phyloP scores from a whole-genome alignment of 2,797 vertebrate genomes.

The Linurgus olivaceus region DNA sequence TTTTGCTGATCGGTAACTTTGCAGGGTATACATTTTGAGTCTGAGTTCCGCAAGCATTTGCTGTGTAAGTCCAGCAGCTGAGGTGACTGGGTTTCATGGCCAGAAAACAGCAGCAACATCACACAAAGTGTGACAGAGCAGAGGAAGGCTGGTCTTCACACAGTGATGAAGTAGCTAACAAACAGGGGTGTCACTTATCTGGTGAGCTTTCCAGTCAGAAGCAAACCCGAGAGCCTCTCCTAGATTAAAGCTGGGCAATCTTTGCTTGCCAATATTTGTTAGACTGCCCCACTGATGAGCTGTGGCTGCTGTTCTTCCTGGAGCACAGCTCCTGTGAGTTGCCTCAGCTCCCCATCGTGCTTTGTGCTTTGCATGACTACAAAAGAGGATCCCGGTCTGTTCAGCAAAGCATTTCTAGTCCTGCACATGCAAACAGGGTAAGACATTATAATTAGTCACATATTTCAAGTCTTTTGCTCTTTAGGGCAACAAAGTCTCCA shows the following conservation, averaged over 20 bases:
- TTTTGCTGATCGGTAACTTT: not conserved
- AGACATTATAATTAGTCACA: slow-evolving; percentile 14
- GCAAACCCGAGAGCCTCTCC: not conserved
- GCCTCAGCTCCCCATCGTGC: accelerated
- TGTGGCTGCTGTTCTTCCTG: not conserved
- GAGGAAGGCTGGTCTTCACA: not conserved
- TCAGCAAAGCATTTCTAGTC: not conserved
- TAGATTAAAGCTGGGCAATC: not conserved
- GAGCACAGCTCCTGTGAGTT: not conserved
- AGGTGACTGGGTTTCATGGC: not conserved
- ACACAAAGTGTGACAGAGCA: not conserved
- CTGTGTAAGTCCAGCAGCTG: not conserved
- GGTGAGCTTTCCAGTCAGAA: not conserved
- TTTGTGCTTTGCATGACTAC: not conserved
- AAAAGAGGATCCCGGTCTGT: not conserved
- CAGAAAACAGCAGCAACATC: not conserved
- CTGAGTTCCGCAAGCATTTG: not conserved
- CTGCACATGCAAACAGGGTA: not conserved
- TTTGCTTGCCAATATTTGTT: not conserved
- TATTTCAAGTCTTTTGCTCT: slow-evolving; percentile 34
- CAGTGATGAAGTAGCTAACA: not conserved
- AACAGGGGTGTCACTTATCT: not conserved
- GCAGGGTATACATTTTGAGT: not conserved
- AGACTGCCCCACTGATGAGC: accelerated
- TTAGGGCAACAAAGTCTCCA: slow-evolving; percentile 28